Base-by-base conservation (phyloP, 37 sponge, comb jelly and placozoan genomes). In the Crambe crambe region DNA sequence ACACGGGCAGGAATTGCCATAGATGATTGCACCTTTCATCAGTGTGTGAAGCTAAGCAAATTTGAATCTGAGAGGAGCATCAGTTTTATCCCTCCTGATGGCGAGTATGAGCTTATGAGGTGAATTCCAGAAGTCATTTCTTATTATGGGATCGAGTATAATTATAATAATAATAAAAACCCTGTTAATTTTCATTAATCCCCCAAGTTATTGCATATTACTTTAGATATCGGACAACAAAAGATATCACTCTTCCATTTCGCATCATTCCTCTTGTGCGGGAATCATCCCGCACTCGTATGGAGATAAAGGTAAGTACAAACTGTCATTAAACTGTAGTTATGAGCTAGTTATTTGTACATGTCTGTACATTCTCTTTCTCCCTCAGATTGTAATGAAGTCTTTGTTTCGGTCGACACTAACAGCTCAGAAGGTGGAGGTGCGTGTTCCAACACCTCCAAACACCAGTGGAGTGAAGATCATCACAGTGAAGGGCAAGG, bases 1-100 rank as follows among this genome's bases (percentile, higher is more conserved):
- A 42, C 54, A n/a, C 68, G 76, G 3, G 38, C 74, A 25, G 84
- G 91, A 22, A 86, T 97, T 78, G 97, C 97, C 32, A 97, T 97
- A 59, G 97, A 97, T 71, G 97, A 93, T 80, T 97, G 97, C 68
- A 94, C 92, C 25, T 97, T 97, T 72, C 97, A 97, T 40, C 95
- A 73, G 86, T 97, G 98, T 82, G 98, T 97, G 43, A 97, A 94
- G 62, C 81, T 97, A 58, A 94, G 95, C 84, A 97, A 97, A 80
- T 97, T 94, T 83, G 98, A 97, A 74, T 86, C 91, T 0, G 98
- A 97, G 51, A 81, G 98, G 51, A 94, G 95, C 72, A 97, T 97
- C 83, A 91, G 92, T 42, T 97, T 97, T 68, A 97, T 97, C n/a
- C 97, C 97, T 9, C 97, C 97, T 36, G 97, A 97, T 59, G 98